These are phyloP conservation scores for Aproaerema taeniolella DNA, from an alignment of 2,888 invertebrate genomes.

Conservation along the genomic window DNA sequence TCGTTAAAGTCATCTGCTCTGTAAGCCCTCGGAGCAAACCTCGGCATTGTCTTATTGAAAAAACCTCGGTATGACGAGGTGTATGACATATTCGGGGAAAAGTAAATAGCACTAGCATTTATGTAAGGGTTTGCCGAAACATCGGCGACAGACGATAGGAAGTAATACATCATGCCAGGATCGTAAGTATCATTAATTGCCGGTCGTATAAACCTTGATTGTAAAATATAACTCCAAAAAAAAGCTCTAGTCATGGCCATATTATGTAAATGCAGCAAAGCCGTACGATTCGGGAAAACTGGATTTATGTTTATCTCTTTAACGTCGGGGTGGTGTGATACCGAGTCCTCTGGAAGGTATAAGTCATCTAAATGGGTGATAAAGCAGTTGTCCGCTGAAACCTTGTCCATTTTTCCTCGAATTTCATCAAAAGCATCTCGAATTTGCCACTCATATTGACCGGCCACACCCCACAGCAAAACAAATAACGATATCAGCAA, in stretches of 20 bases:
- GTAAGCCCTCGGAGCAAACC: slow-evolving; percentile 96
- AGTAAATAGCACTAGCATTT: slow-evolving; percentile 95
- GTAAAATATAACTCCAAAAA: slow-evolving; percentile 96
- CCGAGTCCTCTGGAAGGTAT: slow-evolving; percentile 88
- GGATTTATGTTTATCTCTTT: slow-evolving; percentile 97
- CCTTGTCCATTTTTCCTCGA: slow-evolving; percentile 87
- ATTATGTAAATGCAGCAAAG: slow-evolving; percentile 94
- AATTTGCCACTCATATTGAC: slow-evolving; percentile 94
- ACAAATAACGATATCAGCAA: slow-evolving; percentile 54
- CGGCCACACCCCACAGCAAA: slow-evolving; percentile 81
- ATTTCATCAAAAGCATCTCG: slow-evolving; percentile 94
- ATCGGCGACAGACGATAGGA: slow-evolving; percentile 95
- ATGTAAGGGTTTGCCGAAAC: slow-evolving; percentile 94
- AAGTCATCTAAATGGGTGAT: slow-evolving; percentile 91
- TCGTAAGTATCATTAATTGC: slow-evolving; percentile 95
- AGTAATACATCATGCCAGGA: slow-evolving; percentile 99
- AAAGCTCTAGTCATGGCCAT: slow-evolving; percentile 97
- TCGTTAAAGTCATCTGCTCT: slow-evolving; percentile 96
- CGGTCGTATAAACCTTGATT: slow-evolving; percentile 92
- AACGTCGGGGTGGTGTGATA: slow-evolving; percentile 95
- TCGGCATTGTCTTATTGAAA: slow-evolving; percentile 96
- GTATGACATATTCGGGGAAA: slow-evolving; percentile 95
- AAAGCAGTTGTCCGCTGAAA: slow-evolving; percentile 91
- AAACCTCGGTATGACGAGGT: slow-evolving; percentile 96
- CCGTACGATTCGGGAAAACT: slow-evolving; percentile 95